A percentile compares a stretch with the other conserved stretches of the same genome.
Evolutionary conservation across 2,113 vertebrate species (phyloP).

Genomic region (Girardinichthys multiradiatus): DNA sequence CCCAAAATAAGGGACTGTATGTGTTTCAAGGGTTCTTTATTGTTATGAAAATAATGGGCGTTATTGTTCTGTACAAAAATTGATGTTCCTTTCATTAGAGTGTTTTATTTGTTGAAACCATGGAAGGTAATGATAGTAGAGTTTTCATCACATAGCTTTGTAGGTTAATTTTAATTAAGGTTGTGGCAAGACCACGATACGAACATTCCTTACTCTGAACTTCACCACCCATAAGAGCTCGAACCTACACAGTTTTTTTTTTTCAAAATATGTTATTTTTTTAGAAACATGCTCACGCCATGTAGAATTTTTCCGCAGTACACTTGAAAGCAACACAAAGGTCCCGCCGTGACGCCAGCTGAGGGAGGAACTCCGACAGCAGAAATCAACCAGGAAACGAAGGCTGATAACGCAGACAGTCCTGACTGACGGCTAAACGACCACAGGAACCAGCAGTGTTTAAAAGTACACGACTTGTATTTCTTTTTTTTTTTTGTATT

Average conservation of each 20-base stretch:
- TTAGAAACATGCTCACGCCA: background rate
- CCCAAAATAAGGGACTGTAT: background rate
- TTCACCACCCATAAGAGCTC: background rate
- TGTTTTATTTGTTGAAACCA: too few relatives aligned
- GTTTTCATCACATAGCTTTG: too few relatives aligned
- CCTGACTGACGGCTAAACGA: slow-evolving; percentile 24
- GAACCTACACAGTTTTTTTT: background rate
- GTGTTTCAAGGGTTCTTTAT: background rate
- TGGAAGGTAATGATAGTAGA: too few relatives aligned
- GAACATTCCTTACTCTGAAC: background rate
- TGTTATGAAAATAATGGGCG: background rate
- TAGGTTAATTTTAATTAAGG: too few relatives aligned
- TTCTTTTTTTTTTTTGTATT: background rate
- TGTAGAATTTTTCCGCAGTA: background rate
- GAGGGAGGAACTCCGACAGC: slow-evolving; percentile 61
- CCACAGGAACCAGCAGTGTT: background rate
- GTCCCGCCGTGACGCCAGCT: slow-evolving; percentile 70
- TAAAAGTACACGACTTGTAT: background rate
- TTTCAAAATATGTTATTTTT: background rate
- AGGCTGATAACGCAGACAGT: slow-evolving; percentile 29
- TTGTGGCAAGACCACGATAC: background rate
- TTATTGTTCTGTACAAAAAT: background rate
- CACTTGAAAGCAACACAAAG: slow-evolving; percentile 40
- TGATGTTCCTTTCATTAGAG: background rate
- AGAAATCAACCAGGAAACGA: slow-evolving; percentile 72